Percentiles rank a stretch among this genome's conserved stretches.
These are phyloP conservation scores for Gymnocypris eckloni DNA, from an alignment of 2,797 vertebrate species.

Conservation along the genomic window DNA sequence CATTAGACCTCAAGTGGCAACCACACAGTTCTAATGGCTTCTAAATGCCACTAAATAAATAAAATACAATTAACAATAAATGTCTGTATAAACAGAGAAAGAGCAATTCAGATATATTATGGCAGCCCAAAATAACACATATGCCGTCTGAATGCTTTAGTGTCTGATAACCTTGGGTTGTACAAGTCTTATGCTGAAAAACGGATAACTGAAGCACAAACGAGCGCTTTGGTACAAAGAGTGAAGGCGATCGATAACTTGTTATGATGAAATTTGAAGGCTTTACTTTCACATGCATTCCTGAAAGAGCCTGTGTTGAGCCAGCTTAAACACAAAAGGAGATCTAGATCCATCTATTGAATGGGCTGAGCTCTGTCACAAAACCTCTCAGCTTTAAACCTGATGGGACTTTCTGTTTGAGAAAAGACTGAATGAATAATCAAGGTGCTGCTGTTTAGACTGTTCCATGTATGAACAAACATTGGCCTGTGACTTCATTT, in stretches of 20 bases:
- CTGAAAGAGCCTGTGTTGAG: conserved; percentile 8
- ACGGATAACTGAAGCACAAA: neutral
- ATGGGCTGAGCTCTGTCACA: conserved; percentile 16
- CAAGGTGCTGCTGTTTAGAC: neutral
- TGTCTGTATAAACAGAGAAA: neutral
- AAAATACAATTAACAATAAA: neutral
- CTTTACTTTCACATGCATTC: conserved; percentile 35
- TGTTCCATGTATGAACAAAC: neutral
- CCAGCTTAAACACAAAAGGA: conserved; percentile 10
- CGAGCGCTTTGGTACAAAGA: conserved; percentile 11
- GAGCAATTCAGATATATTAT: neutral
- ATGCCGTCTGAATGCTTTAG: neutral
- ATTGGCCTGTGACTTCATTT: neutral
- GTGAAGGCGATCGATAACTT: conserved; percentile 36
- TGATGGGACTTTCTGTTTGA: neutral
- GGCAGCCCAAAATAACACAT: neutral
- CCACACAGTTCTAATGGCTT: neutral
- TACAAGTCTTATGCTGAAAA: neutral
- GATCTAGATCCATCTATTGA: conserved; percentile 48
- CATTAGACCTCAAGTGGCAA: neutral
- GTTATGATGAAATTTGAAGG: conserved; percentile 53
- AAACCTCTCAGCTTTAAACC: conserved; percentile 17
- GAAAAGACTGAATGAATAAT: neutral
- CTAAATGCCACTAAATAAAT: neutral
- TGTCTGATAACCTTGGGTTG: conserved; percentile 13